These are phyloP conservation scores for Conchocele bisecta DNA, from an alignment of 2,888 invertebrate species.

Conservation along the genomic window DNA sequence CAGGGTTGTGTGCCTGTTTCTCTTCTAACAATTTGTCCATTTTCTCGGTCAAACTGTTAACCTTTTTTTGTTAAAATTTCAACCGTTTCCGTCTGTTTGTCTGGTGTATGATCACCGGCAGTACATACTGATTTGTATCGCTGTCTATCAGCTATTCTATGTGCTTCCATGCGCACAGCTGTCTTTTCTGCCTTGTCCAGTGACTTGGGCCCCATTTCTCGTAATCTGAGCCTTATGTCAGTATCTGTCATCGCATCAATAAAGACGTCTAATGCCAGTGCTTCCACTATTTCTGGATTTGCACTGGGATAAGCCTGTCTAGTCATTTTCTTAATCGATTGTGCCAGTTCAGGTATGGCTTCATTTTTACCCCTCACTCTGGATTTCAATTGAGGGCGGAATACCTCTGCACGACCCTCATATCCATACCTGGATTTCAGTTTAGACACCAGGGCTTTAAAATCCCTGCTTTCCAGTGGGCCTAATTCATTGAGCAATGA, in stretches of 20 bases:
- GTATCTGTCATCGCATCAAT: conserved; percentile 48
- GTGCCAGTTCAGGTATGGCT: conserved; percentile 47
- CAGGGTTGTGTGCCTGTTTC: too few species aligned
- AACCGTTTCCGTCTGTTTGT: too few species aligned
- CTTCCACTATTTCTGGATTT: conserved; percentile 13
- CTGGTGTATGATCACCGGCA: too few species aligned
- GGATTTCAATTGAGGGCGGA: conserved; percentile 32
- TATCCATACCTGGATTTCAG: conserved; percentile 44
- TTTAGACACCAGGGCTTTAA: conserved; percentile 13
- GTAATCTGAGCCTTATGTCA: conserved; percentile 38
- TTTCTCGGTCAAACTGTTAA: too few species aligned
- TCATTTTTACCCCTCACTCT: conserved; percentile 38
- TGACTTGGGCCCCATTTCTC: conserved; percentile 29
- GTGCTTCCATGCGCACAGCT: conserved; percentile 39
- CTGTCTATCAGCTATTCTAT: conserved; percentile 27
- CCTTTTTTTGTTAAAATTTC: too few species aligned
- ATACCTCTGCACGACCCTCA: conserved; percentile 35
- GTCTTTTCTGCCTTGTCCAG: conserved; percentile 35
- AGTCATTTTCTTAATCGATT: conserved; percentile 43
- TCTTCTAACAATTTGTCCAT: too few species aligned
- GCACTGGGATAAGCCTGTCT: conserved; percentile 45
- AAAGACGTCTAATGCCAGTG: conserved; percentile 45
- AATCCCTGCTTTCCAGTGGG: conserved; percentile 31
- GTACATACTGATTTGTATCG: too few species aligned
- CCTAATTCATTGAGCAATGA: conserved; percentile 35